Evolutionary conservation across 2,797 vertebrate species (phyloP), one percentile per base, ranked within the genome.

Genomic region (Corythornis leucogaster): DNA sequence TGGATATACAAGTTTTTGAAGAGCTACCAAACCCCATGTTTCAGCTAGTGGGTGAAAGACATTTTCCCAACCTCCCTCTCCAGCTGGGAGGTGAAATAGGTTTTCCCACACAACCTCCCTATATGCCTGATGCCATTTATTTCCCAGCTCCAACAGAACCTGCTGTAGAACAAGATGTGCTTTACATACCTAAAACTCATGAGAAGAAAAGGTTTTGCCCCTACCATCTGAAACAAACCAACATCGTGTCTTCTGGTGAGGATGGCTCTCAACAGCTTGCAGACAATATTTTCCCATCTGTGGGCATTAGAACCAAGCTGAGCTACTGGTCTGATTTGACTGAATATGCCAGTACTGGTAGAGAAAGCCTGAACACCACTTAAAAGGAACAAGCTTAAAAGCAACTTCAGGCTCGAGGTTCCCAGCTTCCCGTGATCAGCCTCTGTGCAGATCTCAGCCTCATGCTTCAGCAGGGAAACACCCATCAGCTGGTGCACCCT

Each of bases 351-450:
- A 83, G 24, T 33, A 85, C 71, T 38, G 73, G 12, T 48, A 63
- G 30, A 53, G 35, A 88, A 84, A 77, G 35, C 25, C 26, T 57
- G 43, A 78, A 40, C 22, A 40, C 33, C 30, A 62, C 50, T 82
- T 43, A 61, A 85, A 93, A 91, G 53, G 43, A 67, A 53, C 38
- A 71, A 91, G 46, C 53, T 90, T 57, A 82, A 81, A 91, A 82
- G 58, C 43, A 75, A 83, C 61, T 90, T 77, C 30, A 85, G 64
- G 45, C 43, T 66, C 2, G 4, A 71, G 43, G 59, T 53, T 69
- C 42, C 31, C 20, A 42, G 50, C 57, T 66, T 87, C 14, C 51
- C 45, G 38, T 61, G 58, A 68, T 85, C 51, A 87, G 51, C 11
- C 22, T 71, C 70, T 20, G 64, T 51, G 43, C 25, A 68, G 48